A percentile compares a stretch with the other conserved stretches of the same genome.
phyloP scores from a whole-genome alignment of 2,113 vertebrate genomes.

The Chrysemys picta region DNA sequence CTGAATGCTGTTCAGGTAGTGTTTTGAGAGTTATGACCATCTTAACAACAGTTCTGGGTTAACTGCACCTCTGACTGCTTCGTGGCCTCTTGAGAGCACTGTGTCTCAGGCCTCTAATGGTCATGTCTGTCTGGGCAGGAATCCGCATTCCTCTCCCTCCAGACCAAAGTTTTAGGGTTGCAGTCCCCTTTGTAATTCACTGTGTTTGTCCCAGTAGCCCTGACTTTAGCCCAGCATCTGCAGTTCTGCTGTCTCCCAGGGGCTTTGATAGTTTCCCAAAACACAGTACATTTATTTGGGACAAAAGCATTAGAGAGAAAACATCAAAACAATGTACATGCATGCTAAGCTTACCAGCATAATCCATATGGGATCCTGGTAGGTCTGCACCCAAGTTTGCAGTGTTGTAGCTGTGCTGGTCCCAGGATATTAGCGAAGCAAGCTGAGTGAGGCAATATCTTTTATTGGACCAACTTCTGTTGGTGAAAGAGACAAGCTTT shows the following conservation, averaged over 20 bases:
- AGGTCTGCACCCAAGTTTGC: not conserved
- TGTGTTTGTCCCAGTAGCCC: too few relatives aligned
- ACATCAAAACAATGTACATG: too few relatives aligned
- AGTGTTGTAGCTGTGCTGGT: not conserved
- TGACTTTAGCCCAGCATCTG: too few relatives aligned
- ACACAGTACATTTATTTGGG: too few relatives aligned
- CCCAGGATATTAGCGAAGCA: not conserved
- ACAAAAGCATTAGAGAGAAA: too few relatives aligned
- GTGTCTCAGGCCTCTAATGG: not conserved
- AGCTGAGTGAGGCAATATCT: not conserved
- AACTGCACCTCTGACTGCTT: not conserved
- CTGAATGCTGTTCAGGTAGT: not conserved
- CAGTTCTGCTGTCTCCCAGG: too few relatives aligned
- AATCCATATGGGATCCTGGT: not conserved
- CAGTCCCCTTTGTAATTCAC: too few relatives aligned
- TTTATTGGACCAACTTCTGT: not conserved
- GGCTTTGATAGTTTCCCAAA: too few relatives aligned
- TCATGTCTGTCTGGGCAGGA: too few relatives aligned
- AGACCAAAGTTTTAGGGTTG: too few relatives aligned
- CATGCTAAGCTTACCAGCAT: too few relatives aligned
- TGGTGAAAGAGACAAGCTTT: not conserved
- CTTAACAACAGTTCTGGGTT: not conserved
- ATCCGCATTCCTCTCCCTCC: too few relatives aligned
- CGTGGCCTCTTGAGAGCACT: not conserved
- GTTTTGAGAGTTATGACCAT: not conserved